Percentiles rank a stretch among this genome's conserved stretches.
These are phyloP conservation scores for Cerceris ruficornis DNA, from an alignment of 2,888 invertebrate species.

Conservation along the genomic window DNA sequence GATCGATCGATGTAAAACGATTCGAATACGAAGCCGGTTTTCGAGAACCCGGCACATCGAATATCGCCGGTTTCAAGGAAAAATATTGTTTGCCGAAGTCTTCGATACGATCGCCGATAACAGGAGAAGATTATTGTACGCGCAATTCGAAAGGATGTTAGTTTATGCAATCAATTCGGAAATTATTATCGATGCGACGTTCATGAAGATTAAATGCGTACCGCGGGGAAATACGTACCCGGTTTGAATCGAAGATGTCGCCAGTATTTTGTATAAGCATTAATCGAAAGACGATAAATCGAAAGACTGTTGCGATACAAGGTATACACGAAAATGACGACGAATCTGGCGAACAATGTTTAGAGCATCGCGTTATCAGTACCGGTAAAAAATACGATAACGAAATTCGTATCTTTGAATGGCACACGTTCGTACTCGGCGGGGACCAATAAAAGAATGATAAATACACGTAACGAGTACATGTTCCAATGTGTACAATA, in stretches of 20 bases:
- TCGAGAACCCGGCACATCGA: not conserved
- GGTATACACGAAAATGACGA: not conserved
- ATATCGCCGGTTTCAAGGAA: not conserved
- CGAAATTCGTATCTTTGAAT: constrained; percentile 26
- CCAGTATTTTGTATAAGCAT: not conserved
- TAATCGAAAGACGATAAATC: not conserved
- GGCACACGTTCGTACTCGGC: not conserved
- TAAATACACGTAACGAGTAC: not conserved
- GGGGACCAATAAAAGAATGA: constrained; percentile 3
- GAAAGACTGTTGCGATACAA: not conserved
- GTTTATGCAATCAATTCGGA: not conserved
- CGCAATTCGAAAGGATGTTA: not conserved
- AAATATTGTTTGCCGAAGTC: not conserved
- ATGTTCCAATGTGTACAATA: constrained; percentile 6
- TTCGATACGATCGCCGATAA: constrained; percentile 4
- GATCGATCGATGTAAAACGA: not conserved
- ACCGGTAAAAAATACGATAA: constrained; percentile 29
- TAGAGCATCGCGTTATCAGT: constrained; percentile 18
- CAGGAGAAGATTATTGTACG: not conserved
- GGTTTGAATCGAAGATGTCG: no score
- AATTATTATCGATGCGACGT: no score
- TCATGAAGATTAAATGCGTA: no score
- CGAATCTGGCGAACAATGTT: constrained; percentile 6
- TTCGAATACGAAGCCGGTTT: not conserved
- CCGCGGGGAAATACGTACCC: no score